Base-by-base conservation (phyloP, 2,888 invertebrate genomes). In the Leptothorax acervorum region DNA sequence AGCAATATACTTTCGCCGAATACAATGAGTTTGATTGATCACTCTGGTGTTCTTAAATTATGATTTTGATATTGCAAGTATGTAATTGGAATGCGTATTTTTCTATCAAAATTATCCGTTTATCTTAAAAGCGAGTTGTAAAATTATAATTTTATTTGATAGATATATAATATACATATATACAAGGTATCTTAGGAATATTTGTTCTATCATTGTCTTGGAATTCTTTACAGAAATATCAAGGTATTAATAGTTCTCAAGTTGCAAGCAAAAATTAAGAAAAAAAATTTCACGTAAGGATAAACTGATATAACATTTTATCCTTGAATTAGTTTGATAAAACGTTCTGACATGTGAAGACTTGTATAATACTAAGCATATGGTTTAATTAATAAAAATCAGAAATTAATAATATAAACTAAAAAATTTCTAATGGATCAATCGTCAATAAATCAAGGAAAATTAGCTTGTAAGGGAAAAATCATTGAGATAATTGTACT, bases 391-490 rank as follows among this genome's bases (percentile, higher is more conserved):
- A 45, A 42, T 42, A 45, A 12, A 28, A 28, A 45, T 3, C 4
- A 48, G n/a, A 45, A 45, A 31, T 60, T 60, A 45, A 74, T 12
- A 57, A 42, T 42, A 42, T 42, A 3, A 45, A n/a, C n/a, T 57
- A 57, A 42, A 45, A 28, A 42, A 73, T 57, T 57, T 73, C 18
- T 18, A 45, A 60, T 28, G 15, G 12, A 31, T 48, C 31, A 42
- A 68, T 68, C 11, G 51, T 48, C 9, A 31, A 48, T 31, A 48
- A 31, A 6, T 68, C 28, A 18, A 68, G 5, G 3, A 5, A 48
- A 48, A 48, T 48, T 68, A 68, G 48, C 11, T 68, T 48, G 28
- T 68, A 68, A 68, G 48, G 35, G 15, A 28, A 66, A 31, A 68
- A 66, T 28, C 0, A 65, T 42, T 31, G 48, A 45, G 3, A 48